phyloP scores from a whole-genome alignment of 2,888 invertebrate species.

The Agonopterix arenella region DNA sequence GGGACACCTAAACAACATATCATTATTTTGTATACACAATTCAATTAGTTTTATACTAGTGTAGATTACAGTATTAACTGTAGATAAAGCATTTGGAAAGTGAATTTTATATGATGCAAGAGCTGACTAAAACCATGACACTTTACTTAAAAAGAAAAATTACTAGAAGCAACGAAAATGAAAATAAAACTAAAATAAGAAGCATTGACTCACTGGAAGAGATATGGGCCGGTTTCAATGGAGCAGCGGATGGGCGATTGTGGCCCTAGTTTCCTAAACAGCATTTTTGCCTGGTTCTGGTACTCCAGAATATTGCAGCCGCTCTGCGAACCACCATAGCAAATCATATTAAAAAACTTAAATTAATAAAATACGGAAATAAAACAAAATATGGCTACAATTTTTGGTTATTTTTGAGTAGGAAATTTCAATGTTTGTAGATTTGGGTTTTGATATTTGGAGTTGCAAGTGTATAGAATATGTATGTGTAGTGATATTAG shows the following conservation, averaged over 20 bases:
- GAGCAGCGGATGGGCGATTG: constrained; percentile 95
- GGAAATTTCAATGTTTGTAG: neutral
- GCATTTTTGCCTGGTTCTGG: constrained; percentile 99
- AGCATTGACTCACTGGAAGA: constrained; percentile 93
- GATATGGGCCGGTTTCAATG: constrained; percentile 97
- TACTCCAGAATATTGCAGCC: constrained; percentile 97
- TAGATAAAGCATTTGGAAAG: no score
- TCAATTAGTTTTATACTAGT: no score
- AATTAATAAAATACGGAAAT: constrained; percentile 11
- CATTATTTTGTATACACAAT: no score
- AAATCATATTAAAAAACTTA: constrained; percentile 42
- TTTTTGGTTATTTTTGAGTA: neutral
- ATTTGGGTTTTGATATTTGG: neutral
- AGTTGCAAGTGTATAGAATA: neutral
- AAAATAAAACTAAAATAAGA: constrained; percentile 32
- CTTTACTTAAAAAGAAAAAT: constrained; percentile 11
- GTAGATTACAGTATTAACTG: no score
- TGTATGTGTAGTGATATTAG: neutral
- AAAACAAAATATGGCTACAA: constrained; percentile 1
- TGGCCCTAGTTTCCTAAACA: constrained; percentile 95
- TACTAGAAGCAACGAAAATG: constrained; percentile 14
- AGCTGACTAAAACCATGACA: neutral
- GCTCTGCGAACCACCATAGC: constrained; percentile 80
- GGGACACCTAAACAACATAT: no score
- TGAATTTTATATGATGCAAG: no score